Evolutionary conservation across 2,888 invertebrate species (phyloP).

Genomic region (Lagria hirta): DNA sequence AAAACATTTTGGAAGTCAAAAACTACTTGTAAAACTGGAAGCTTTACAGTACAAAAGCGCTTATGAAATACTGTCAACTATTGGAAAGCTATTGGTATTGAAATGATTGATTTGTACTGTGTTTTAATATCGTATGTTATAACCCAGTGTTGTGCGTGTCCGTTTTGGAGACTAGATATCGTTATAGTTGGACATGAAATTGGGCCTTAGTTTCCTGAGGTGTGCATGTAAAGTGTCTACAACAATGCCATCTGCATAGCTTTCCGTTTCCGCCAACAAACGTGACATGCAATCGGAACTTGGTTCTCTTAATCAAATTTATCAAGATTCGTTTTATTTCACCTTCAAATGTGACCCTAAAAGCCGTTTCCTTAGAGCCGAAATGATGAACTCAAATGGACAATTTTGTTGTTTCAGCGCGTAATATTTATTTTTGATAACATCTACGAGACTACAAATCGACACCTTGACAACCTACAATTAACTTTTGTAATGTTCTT

Average conservation of each 20-base stretch:
- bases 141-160: slow-evolving; percentile 23
- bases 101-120: no score
- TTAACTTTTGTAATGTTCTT: slow-evolving; percentile 53
- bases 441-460: slow-evolving; percentile 54
- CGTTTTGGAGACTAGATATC: slow-evolving; percentile 31
- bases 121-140: no score
- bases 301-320: slow-evolving; percentile 55
- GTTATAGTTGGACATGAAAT: slow-evolving; percentile 36
- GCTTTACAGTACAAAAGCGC: no score
- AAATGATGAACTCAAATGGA: slow-evolving; percentile 36
- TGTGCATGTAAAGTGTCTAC: slow-evolving; percentile 52
- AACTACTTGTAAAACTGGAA: no score
- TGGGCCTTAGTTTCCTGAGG: slow-evolving; percentile 47
- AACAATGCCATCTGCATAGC: slow-evolving; percentile 55
- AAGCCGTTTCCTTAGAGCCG: slow-evolving; percentile 36
- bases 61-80: no score
- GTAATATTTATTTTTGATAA: slow-evolving; percentile 56
- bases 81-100: no score
- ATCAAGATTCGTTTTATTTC: slow-evolving; percentile 50
- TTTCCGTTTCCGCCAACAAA: slow-evolving; percentile 52
- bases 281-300: slow-evolving; percentile 55
- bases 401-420: slow-evolving; percentile 52
- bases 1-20: no score
- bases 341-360: slow-evolving; percentile 44
- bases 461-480: slow-evolving; percentile 56